Conservation (phyloP, 1,140 invertebrate species). For the Lordiphosa mommai region DNA sequence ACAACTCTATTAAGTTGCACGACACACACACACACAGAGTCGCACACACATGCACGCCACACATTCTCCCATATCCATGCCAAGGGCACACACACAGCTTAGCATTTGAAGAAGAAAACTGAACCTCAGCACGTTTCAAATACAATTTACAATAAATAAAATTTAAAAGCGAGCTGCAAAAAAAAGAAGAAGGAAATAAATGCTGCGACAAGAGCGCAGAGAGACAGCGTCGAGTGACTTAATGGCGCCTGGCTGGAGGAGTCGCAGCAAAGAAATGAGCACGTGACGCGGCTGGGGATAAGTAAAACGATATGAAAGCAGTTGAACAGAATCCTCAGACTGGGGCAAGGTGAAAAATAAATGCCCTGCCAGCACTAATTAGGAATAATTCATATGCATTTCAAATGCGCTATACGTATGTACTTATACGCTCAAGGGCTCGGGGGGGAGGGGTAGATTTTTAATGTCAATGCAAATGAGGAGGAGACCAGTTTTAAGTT, state of each 20-base stretch:
- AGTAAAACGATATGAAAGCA: constrained; percentile 47
- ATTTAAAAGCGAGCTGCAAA: constrained; percentile 70
- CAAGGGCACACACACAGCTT: constrained; percentile 37
- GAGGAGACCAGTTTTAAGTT: no score
- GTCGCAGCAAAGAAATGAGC: constrained; percentile 15
- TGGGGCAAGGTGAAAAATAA: constrained; percentile 1
- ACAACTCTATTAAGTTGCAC: constrained; percentile 76
- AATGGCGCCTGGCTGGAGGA: constrained; percentile 42
- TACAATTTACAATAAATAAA: constrained; percentile 78
- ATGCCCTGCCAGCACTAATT: constrained; percentile 2
- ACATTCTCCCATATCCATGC: constrained; percentile 43
- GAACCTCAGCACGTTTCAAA: constrained; percentile 77
- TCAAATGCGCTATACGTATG: no score
- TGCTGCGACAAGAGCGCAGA: constrained; percentile 53
- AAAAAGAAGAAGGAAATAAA: constrained; percentile 13
- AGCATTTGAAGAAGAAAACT: constrained; percentile 51
- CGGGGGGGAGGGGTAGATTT: no score
- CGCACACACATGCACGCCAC: constrained; percentile 16
- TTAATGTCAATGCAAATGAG: no score
- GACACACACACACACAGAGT: constrained; percentile 45
- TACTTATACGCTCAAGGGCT: no score
- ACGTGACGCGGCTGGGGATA: constrained; percentile 58
- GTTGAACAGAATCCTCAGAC: background rate
- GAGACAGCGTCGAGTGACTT: constrained; percentile 27
- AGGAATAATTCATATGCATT: constrained; percentile 1